phyloP scores from a whole-genome alignment of 2,113 vertebrate species.

The Grammomys surdaster region DNA sequence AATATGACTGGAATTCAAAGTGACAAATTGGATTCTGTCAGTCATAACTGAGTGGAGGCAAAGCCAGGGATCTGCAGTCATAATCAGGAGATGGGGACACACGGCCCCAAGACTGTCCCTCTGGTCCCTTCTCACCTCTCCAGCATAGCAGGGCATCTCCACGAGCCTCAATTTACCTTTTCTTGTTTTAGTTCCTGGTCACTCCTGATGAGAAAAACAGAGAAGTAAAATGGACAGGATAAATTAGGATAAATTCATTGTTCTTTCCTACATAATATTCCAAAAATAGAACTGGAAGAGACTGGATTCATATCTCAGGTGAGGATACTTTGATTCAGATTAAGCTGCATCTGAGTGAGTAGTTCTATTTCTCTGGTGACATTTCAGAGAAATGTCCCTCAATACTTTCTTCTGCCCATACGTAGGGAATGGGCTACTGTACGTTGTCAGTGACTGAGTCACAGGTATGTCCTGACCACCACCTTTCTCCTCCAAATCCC shows the following conservation, averaged over 20 bases:
- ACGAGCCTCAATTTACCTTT: neutral
- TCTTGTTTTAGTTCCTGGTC: neutral
- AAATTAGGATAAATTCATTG: neutral
- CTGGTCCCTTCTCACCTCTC: neutral
- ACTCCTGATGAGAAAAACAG: neutral
- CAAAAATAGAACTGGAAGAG: neutral
- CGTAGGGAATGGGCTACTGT: accelerated
- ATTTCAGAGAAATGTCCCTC: neutral
- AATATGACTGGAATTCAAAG: neutral
- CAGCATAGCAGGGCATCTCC: too few relatives aligned
- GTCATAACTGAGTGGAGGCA: neutral
- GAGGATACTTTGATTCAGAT: conserved; percentile 9
- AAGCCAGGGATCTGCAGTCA: neutral
- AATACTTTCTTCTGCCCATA: neutral
- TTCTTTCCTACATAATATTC: neutral
- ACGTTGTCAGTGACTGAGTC: neutral
- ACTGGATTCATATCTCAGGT: neutral
- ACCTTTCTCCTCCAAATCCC: neutral
- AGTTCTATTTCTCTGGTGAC: neutral
- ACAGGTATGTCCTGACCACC: neutral
- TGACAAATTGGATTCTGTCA: neutral
- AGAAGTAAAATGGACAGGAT: neutral
- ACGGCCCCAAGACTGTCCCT: neutral
- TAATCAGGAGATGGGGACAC: neutral
- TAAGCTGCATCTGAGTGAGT: neutral